These are phyloP conservation scores for Cabera pusaria DNA, from an alignment of 2,888 invertebrate genomes.

Conservation along the genomic window DNA sequence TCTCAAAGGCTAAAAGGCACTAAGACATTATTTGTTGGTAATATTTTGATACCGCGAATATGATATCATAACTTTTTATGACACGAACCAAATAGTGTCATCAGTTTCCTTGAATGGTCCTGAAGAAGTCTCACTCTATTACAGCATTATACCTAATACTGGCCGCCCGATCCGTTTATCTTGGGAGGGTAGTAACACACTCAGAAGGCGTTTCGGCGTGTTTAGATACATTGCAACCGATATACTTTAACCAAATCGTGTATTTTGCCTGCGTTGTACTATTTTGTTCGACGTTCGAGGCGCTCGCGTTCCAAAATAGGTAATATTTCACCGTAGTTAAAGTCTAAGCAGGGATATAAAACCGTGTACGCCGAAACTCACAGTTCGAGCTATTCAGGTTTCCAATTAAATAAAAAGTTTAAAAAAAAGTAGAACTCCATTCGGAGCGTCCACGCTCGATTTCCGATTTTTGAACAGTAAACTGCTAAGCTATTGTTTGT, in stretches of 20 bases:
- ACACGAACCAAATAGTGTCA: slow-evolving; percentile 73
- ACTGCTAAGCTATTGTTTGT: slow-evolving; percentile 44
- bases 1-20: slow-evolving; percentile 40
- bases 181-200: slow-evolving; percentile 61
- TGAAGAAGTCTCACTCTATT: slow-evolving; percentile 72
- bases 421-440: slow-evolving; percentile 23
- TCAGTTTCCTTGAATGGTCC: slow-evolving; percentile 67
- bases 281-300: slow-evolving; percentile 11
- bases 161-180: slow-evolving; percentile 74
- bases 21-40: slow-evolving; percentile 58
- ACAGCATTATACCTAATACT: slow-evolving; percentile 62
- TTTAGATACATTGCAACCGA: slow-evolving; percentile 64
- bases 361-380: slow-evolving; percentile 6
- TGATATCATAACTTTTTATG: slow-evolving; percentile 77
- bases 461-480: slow-evolving; percentile 32
- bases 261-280: slow-evolving; percentile 18
- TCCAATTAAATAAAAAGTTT: slow-evolving; percentile 3
- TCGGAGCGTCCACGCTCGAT: slow-evolving; percentile 25
- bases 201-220: slow-evolving; percentile 48
- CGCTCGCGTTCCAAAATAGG: slow-evolving; percentile 7
- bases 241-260: slow-evolving; percentile 39
- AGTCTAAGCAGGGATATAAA: slow-evolving; percentile 6
- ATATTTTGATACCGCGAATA: slow-evolving; percentile 70
- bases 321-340: slow-evolving; percentile 13
- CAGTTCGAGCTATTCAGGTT: slow-evolving; percentile 1